Evolutionary conservation across 37 sponge, comb jelly and placozoan species (phyloP).

Genomic region (Lycopodina hypogea): DNA sequence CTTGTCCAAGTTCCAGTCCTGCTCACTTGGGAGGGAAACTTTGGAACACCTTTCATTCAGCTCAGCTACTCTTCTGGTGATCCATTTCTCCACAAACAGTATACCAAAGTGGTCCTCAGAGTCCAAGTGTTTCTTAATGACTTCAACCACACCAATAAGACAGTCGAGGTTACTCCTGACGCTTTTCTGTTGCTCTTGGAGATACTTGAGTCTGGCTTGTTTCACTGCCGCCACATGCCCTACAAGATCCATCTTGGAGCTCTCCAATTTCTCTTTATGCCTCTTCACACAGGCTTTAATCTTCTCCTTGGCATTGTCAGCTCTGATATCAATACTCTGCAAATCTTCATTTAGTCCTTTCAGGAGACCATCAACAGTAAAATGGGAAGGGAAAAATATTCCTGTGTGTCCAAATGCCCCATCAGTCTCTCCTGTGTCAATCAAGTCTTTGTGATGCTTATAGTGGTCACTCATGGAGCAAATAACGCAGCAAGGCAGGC

Average conservation of each 20-base stretch:
- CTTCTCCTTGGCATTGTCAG: constrained; percentile 26
- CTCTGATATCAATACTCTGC: constrained; percentile 28
- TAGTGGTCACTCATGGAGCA: constrained; percentile 43
- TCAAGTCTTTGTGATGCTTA: constrained; percentile 10
- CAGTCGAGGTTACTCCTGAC: constrained; percentile 32
- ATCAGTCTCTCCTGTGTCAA: constrained; percentile 3
- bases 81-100: constrained; percentile 28
- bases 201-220: constrained; percentile 41
- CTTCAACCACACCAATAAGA: constrained; percentile 4
- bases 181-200: constrained; percentile 44
- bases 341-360: constrained; percentile 42
- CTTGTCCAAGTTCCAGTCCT: constrained; percentile 51
- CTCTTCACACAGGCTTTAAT: constrained; percentile 16
- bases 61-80: constrained; percentile 38
- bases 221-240: constrained; percentile 55
- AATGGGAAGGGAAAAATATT: constrained; percentile 47
- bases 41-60: constrained; percentile 58
- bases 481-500: constrained; percentile 19
- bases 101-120: constrained; percentile 47
- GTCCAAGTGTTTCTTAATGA: constrained; percentile 18
- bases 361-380: constrained; percentile 40
- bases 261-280: constrained; percentile 19
- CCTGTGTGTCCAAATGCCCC: constrained; percentile 58
- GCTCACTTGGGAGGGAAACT: constrained; percentile 26
- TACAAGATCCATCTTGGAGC: constrained; percentile 19